These are phyloP conservation scores for Oscheius myriophilus DNA, from an alignment of 2,888 invertebrate species.

Conservation along the genomic window DNA sequence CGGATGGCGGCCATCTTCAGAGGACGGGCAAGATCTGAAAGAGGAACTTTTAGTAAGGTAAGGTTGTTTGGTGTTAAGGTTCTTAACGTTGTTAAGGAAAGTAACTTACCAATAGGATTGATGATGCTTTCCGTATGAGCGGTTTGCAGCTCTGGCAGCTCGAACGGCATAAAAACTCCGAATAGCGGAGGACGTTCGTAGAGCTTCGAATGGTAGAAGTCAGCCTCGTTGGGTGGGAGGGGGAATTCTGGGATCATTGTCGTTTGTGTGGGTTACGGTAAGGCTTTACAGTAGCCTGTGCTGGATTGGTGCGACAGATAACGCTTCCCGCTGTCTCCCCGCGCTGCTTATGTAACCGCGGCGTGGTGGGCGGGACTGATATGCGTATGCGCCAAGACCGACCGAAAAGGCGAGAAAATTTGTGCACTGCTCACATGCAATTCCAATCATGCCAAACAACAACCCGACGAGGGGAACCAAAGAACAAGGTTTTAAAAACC, in stretches of 20 bases:
- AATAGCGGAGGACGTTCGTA: constrained; percentile 42
- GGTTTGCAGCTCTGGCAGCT: constrained; percentile 17
- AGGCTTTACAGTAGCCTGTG: constrained; percentile 12
- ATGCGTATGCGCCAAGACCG: constrained; percentile 1
- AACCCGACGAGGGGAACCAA: background rate
- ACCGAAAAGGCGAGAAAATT: constrained; percentile 8
- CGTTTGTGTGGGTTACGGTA: background rate
- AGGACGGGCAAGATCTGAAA: constrained; percentile 29
- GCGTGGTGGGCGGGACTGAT: constrained; percentile 13
- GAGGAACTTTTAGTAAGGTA: background rate
- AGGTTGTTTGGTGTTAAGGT: background rate
- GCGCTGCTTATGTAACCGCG: constrained; percentile 15
- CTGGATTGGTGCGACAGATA: constrained; percentile 22
- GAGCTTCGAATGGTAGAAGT: constrained; percentile 51
- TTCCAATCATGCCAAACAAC: constrained; percentile 20
- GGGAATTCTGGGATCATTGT: constrained; percentile 55
- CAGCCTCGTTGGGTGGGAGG: constrained; percentile 49
- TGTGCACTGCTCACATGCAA: constrained; percentile 16
- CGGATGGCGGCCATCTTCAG: constrained; percentile 27
- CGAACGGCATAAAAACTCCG: constrained; percentile 26
- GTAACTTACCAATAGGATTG: constrained; percentile 39
- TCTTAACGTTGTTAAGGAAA: background rate
- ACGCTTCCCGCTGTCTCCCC: constrained; percentile 19
- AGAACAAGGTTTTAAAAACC: too few relatives aligned
- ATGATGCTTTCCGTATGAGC: constrained; percentile 32